Evolutionary conservation across 1,140 invertebrate species (phyloP), one percentile per base, ranked within the genome.

Genomic region (Helicoverpa armigera): DNA sequence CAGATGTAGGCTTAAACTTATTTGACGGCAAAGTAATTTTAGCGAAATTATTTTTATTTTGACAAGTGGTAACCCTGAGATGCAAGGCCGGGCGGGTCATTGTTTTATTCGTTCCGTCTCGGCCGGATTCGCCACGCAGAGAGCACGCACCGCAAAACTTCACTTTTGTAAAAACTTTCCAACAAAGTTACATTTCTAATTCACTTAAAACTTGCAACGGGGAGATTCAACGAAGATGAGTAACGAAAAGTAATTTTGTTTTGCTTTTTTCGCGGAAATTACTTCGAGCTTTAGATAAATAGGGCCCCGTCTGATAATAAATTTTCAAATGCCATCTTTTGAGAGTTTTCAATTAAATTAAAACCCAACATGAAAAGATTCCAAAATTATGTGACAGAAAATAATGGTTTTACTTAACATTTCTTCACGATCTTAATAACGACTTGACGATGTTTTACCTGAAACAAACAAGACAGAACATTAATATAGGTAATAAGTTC

Each of bases 31-130:
- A 60, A 31, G 35, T 23, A 58, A 18, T 58, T 9, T 58, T 18
- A 58, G 11, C n/a, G 5, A 50, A 69, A 50, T 51, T 69, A 18
- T 18, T 50, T 16, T 35, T 48, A 23, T 69, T 53, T 54, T 72
- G 43, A 53, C 18, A 2, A 35, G 18, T 53, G 51, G 63, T 56
- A 78, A 65, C 76, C 63, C 76, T 67, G 65, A 58, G 65, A n/a
- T 48, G 51, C 65, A 78, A 78, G 53, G 85, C 86, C 87, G 85
- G 53, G 18, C 58, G 43, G 84, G 84, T 86, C 85, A 90, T 90
- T 88, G 86, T 89, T 87, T 90, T 87, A 84, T 88, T 87, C 81
- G 85, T 88, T 88, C 78, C 81, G 82, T 85, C 82, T 83, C 83
- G 73, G 82, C 73, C 77, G 76, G 81, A 88, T 89, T 90, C 70